Evolutionary conservation across 2,113 vertebrate genomes (phyloP), one percentile per base, ranked within the genome.

Genomic region (Poeciliopsis prolifica): DNA sequence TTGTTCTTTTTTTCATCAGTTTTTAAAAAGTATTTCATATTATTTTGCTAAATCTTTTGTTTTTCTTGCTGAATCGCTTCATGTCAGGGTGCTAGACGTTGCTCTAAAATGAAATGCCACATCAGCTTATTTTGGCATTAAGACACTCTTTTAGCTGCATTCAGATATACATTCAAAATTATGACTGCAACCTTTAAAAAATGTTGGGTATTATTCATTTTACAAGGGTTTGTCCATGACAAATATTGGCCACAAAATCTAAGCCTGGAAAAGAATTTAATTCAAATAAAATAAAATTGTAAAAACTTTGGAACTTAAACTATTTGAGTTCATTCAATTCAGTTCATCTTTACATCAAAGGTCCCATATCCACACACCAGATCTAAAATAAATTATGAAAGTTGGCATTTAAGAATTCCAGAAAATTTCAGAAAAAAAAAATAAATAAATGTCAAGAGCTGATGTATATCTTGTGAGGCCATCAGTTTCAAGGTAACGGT

Each of bases 361-460:
- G 15, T 19, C 72, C 61, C 69, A 26, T 40, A 70, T 84, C 73
- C 78, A 40, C 68, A 22, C 69, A 68, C 70, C 35, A 65, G 72
- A 86, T 85, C 83, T 80, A 28, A 71, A 83, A 70, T 64, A 68
- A 80, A 88, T 88, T 78, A 37, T 48, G 63, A 70, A 76, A 66
- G 70, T 76, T 81, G 85, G 65, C 84, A 73, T 90, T 81, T 71
- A 86, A 92, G 92, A 89, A 90, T 28, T 28, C 28, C 28, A 28
- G 28, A 28, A 28, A 86, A 89, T 86, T 73, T 72, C 82, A 81
- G 61, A 61, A 37, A 68, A 74, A 33, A 33, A 7, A 33, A 33
- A 80, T n/a, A n/a, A n/a, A n/a, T n/a, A 37, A 83, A 69, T 64
- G 86, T 79, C 64, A 68, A 65, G 78, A 65, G 79, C 19, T 83